Evolutionary conservation across 2,888 invertebrate species (phyloP), one percentile per base, ranked within the genome.

Genomic region (Chalcosyrphus nemorum): DNA sequence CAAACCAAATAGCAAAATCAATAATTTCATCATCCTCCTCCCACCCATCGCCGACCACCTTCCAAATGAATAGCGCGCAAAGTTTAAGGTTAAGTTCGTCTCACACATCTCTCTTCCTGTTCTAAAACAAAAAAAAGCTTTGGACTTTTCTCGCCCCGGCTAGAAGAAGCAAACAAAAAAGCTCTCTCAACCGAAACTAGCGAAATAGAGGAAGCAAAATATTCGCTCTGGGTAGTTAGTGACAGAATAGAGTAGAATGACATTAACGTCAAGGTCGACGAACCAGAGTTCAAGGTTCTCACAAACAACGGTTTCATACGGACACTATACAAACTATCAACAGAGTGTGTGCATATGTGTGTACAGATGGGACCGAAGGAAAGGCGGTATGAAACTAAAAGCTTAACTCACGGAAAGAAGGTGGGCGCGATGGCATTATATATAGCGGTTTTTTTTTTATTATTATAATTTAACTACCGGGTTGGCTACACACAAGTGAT

Each of bases 241-340:
- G 75, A 61, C 77, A 71, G 87, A 87, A 88, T 81, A 65, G 71
- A 81, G 75, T 86, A 81, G 88, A 86, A 87, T 90, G 89, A 89
- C 89, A 89, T 89, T 89, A 88, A 88, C 88, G 85, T 89, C 91
- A 91, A 91, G 91, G 91, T 91, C 91, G 91, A 89, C 91, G 91
- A 91, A 90, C 89, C 88, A 89, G 89, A 91, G 91, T 91, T 91
- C 91, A 91, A 91, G 91, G 91, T 89, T 89, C 86, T 80, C 41
- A 15, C n/a, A n/a, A n/a, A n/a, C n/a, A 65, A 84, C 75, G 80
- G 74, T 70, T 2, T 24, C n/a, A 70, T 54, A 19, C 70, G 61
- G 45, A 47, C 41, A 47, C 59, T 66, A 52, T 32, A 43, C 52
- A n/a, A n/a, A 65, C 75, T 66, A 57, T 66, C 66, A 63, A 50